These are phyloP conservation scores for Gymnoscopelus braueri DNA, from an alignment of 2,797 vertebrate genomes.

Conservation along the genomic window DNA sequence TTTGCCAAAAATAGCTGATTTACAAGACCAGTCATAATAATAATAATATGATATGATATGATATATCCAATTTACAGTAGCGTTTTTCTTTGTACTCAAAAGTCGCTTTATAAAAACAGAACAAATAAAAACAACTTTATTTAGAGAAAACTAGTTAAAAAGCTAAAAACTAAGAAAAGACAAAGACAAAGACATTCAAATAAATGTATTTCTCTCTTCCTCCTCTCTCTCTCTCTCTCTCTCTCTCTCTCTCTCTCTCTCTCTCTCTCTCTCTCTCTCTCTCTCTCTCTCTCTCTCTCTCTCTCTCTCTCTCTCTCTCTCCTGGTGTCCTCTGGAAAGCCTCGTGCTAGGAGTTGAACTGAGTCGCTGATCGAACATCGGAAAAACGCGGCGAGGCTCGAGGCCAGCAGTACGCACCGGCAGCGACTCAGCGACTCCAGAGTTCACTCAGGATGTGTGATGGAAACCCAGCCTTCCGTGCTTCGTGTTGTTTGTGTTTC, in stretches of 20 bases:
- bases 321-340: slow-evolving; percentile 48
- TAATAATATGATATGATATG: no score
- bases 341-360: slow-evolving; percentile 27
- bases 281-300: slow-evolving; percentile 24
- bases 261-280: slow-evolving; percentile 21
- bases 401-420: slow-evolving; percentile 42
- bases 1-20: not conserved
- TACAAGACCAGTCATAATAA: no score
- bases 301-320: slow-evolving; percentile 31
- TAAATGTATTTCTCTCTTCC: no score
- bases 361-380: slow-evolving; percentile 44
- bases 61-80: no score
- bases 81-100: no score
- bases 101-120: no score
- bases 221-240: no score
- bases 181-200: no score
- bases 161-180: no score
- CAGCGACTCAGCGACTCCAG: slow-evolving; percentile 22
- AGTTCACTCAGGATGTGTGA: slow-evolving; percentile 60
- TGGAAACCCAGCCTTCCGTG: slow-evolving; percentile 51
- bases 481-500: slow-evolving; percentile 58
- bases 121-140: no score
- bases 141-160: no score
- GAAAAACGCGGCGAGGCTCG: slow-evolving; percentile 38
- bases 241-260: slow-evolving; percentile 12